These are phyloP conservation scores for Galeopterus variegatus DNA, from an alignment of 2,113 vertebrate species.

Conservation along the genomic window DNA sequence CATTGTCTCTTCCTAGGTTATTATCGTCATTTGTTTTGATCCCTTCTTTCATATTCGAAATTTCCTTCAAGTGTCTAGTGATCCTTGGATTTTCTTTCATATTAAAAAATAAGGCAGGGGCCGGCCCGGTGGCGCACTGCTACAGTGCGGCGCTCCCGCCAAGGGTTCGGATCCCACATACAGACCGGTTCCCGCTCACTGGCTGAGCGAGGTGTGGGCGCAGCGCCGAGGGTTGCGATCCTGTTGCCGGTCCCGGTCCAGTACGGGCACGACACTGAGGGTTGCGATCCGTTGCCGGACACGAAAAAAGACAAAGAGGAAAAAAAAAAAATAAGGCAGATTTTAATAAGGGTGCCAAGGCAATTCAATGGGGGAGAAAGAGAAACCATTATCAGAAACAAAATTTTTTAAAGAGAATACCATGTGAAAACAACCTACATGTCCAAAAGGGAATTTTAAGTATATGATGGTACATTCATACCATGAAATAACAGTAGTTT, in stretches of 20 bases:
- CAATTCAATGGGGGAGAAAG: not conserved
- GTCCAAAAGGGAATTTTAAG: conserved; percentile 44
- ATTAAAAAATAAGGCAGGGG: not conserved
- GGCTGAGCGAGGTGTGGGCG: too few species aligned
- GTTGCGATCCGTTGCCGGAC: too few species aligned
- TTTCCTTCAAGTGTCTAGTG: not conserved
- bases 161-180: too few species aligned
- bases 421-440: not conserved
- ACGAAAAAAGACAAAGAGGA: too few species aligned
- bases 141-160: too few species aligned
- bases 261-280: too few species aligned
- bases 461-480: not conserved
- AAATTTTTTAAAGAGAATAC: not conserved
- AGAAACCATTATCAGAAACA: not conserved
- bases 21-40: conserved; percentile 5
- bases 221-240: too few species aligned
- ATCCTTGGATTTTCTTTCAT: conserved; percentile 3
- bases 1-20: not conserved
- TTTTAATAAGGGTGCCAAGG: not conserved
- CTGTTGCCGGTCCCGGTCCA: too few species aligned
- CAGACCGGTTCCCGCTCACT: too few species aligned
- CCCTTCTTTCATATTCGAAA: not conserved
- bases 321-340: not conserved
- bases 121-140: too few species aligned
- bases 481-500: not conserved